phyloP scores from a whole-genome alignment of 2,888 invertebrate species.

The Tanypteryx hageni region DNA sequence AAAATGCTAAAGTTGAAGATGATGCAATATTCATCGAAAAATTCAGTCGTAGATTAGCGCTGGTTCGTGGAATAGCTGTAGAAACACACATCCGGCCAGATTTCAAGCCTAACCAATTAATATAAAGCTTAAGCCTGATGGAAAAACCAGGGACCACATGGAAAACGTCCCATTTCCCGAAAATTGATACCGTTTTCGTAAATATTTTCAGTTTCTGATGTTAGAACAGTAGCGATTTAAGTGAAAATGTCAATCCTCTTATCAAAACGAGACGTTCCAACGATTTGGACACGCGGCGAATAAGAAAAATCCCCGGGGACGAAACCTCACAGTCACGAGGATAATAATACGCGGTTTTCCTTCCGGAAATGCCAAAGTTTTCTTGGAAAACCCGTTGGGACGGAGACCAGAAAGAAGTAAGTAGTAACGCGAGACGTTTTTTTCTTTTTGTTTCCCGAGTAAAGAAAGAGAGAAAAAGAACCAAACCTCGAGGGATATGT shows the following conservation, averaged over 20 bases:
- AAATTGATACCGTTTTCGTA: no score
- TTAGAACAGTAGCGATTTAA: not conserved
- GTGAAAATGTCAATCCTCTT: not conserved
- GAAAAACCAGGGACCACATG: no score
- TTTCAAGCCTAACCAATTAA: no score
- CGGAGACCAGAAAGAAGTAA: not conserved
- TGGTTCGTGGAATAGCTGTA: no score
- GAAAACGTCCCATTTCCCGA: no score
- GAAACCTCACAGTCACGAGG: not conserved
- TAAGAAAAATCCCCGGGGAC: not conserved
- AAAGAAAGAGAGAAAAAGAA: not conserved
- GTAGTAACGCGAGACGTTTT: not conserved
- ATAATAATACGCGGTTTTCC: constrained; percentile 6
- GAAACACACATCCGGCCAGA: no score
- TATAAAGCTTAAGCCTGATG: no score
- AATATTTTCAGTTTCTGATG: no score
- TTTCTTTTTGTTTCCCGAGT: not conserved
- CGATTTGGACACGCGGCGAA: not conserved
- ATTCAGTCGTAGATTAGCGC: no score
- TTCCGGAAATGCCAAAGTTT: constrained; percentile 17
- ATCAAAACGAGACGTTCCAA: not conserved
- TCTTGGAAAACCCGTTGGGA: not conserved
- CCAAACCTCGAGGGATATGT: no score
- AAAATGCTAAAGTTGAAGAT: no score
- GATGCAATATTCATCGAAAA: no score